Conservation (phyloP, 2,888 invertebrate genomes). For the Boloria selene region DNA sequence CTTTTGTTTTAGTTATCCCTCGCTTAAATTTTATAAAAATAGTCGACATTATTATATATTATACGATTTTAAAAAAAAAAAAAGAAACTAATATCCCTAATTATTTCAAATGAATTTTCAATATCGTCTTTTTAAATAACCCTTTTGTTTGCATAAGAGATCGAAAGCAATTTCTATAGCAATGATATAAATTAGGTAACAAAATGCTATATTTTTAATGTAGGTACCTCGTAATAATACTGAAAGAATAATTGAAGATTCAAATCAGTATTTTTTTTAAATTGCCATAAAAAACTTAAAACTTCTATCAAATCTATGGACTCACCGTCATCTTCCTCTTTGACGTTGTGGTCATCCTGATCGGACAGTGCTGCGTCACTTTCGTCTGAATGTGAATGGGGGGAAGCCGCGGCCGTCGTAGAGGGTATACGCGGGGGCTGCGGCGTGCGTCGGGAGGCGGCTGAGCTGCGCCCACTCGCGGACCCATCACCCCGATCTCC, state of each 20-base stretch:
- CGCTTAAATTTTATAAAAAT: too few species aligned
- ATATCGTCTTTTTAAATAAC: too few species aligned
- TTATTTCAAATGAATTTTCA: neutral
- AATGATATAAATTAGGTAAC: too few species aligned
- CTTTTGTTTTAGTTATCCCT: neutral
- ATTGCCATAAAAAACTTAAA: neutral
- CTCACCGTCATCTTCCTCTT: slow-evolving; percentile 91
- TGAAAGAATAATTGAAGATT: too few species aligned
- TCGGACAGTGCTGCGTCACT: slow-evolving; percentile 93
- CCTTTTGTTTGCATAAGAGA: too few species aligned
- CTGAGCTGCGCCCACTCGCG: slow-evolving; percentile 81
- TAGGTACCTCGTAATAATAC: too few species aligned
- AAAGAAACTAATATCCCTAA: neutral
- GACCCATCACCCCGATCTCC: slow-evolving; percentile 73
- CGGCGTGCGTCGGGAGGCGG: slow-evolving; percentile 84
- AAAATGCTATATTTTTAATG: too few species aligned
- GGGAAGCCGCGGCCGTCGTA: slow-evolving; percentile 83
- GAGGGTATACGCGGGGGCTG: slow-evolving; percentile 80
- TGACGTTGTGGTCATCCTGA: slow-evolving; percentile 92
- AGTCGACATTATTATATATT: too few species aligned
- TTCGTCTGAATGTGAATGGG: slow-evolving; percentile 89
- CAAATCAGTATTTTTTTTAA: too few species aligned
- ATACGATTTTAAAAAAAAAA: neutral
- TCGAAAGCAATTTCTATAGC: too few species aligned
- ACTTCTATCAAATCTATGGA: slow-evolving; percentile 15